Conservation (phyloP, 2,888 invertebrate genomes). For the Sarcophaga rosellei region DNA sequence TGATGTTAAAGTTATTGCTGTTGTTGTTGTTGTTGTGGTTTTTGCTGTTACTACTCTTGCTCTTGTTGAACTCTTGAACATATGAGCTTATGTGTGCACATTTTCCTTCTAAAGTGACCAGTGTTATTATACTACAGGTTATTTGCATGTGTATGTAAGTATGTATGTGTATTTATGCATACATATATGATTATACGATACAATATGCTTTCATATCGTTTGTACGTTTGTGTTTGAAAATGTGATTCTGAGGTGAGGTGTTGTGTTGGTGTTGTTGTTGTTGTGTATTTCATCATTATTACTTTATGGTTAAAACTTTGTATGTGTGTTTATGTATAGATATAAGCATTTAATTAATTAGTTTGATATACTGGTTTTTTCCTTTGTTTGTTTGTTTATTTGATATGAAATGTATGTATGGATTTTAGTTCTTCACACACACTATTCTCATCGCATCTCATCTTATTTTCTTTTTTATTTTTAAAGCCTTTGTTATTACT, state of each 20-base stretch:
- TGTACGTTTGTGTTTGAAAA: background rate
- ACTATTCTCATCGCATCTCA: background rate
- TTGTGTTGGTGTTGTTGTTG: background rate
- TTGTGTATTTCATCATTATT: constrained; percentile 60
- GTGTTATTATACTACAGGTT: constrained; percentile 58
- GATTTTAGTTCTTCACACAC: constrained; percentile 10
- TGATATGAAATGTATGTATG: constrained; percentile 36
- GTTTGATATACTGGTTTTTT: constrained; percentile 57
- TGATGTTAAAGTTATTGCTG: constrained; percentile 48
- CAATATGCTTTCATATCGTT: background rate
- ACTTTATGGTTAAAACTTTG: constrained; percentile 60
- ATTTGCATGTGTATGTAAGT: background rate
- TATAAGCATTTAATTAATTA: constrained; percentile 67
- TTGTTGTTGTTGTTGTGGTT: constrained; percentile 39
- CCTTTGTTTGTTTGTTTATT: constrained; percentile 42
- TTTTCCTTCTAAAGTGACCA: constrained; percentile 52
- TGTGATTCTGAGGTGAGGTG: background rate
- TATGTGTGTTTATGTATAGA: too few species aligned
- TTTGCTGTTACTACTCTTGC: background rate
- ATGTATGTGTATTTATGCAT: background rate
- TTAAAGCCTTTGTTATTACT: constrained; percentile 27
- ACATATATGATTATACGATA: background rate
- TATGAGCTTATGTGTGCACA: constrained; percentile 53
- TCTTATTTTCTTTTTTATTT: background rate
- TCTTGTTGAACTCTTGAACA: constrained; percentile 53